Evolutionary conservation across 2,113 vertebrate species (phyloP), one percentile per base, ranked within the genome.

Genomic region (Nyctereutes procyonoides): DNA sequence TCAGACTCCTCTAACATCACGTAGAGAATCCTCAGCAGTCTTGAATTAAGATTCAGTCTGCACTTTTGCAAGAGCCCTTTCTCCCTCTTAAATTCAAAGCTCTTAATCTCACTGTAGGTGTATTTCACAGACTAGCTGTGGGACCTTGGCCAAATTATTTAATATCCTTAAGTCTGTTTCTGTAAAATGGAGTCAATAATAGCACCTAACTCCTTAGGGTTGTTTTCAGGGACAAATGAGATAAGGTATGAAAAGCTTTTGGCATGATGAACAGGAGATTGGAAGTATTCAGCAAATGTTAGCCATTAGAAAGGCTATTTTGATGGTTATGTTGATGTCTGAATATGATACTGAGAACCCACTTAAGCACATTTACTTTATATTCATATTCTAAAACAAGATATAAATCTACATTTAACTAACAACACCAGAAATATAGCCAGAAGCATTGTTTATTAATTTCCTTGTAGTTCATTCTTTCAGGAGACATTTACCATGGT

Each of bases 401-500:
- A 62, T 81, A 71, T n/a, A 58, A 89, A 74, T 84, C n/a, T 55
- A 81, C 17, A 32, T 69, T 96, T 90, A 93, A 93, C 51, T 71
- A 82, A 51, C 1, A 88, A 16, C 30, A 89, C 58, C 67, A 92
- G 56, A 80, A 95, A 92, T 95, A 60, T 17, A 91, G 83, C 55
- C 35, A 88, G 86, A 93, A 95, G 60, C 65, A 88, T 24, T 79
- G 48, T 88, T 94, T 85, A 76, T 85, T 63, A 30, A 94, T 90
- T 93, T 93, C 38, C 43, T 91, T 86, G 56, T 95, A 79, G 43
- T 71, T 93, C 81, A 88, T 94, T 95, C 85, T 96, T 87, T 82
- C 17, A 53, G 96, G 73, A 96, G 55, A 77, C 22, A 83, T 67
- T 96, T 96, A 86, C n/a, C 28, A 74, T 48, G 8, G 8, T 88